These are phyloP conservation scores for Caenorhabditis uteleia DNA, from an alignment of 2,888 invertebrate species.

Conservation along the genomic window DNA sequence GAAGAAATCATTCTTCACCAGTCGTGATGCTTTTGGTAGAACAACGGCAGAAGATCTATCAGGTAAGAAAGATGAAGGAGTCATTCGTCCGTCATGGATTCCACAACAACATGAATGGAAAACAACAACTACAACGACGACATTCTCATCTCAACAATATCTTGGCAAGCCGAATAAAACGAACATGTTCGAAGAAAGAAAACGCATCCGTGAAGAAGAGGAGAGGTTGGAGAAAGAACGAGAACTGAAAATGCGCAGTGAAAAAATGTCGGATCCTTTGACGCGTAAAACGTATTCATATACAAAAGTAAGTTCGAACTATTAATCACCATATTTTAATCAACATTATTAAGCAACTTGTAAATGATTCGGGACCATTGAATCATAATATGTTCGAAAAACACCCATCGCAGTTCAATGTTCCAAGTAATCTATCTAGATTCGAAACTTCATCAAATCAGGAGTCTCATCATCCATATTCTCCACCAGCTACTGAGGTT, in stretches of 20 bases:
- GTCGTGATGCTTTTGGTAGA: slow-evolving; percentile 20
- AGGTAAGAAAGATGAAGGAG: not conserved
- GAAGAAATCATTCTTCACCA: slow-evolving; percentile 15
- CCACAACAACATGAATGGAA: not conserved
- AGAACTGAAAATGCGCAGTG: too few relatives aligned
- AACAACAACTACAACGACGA: too few relatives aligned
- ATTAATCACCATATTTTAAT: too few relatives aligned
- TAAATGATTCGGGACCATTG: too few relatives aligned
- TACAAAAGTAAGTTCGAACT: too few relatives aligned
- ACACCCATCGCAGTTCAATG: slow-evolving; percentile 1
- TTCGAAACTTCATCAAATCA: not conserved
- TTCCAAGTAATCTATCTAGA: not conserved
- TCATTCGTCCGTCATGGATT: too few relatives aligned
- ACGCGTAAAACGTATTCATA: too few relatives aligned
- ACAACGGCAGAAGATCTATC: slow-evolving; percentile 22
- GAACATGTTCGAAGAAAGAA: not conserved
- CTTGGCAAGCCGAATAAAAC: too few relatives aligned
- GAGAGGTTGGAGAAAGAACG: not conserved
- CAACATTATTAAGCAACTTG: too few relatives aligned
- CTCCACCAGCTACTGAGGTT: slow-evolving; percentile 28
- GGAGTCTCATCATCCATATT: slow-evolving; percentile 11
- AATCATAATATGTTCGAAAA: not conserved
- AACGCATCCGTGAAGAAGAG: not conserved
- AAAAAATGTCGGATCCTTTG: too few relatives aligned
- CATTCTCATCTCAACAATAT: too few relatives aligned